phyloP scores from a whole-genome alignment of 1,140 invertebrate genomes.

The Trichomalopsis sarcophagae region DNA sequence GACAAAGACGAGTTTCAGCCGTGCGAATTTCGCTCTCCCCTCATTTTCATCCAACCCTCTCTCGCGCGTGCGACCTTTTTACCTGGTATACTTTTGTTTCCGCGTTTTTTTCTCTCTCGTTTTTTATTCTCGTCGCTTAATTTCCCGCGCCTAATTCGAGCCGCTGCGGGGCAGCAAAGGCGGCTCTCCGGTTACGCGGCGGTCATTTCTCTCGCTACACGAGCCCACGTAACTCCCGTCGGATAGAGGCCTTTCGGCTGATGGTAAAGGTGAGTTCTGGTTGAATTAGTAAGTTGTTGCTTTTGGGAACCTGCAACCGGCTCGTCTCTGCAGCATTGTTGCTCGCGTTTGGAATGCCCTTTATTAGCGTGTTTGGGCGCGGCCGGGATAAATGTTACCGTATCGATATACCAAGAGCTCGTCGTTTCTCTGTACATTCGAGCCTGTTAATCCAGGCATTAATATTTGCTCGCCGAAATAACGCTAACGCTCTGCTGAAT shows the following conservation, averaged over 20 bases:
- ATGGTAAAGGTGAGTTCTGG: not conserved
- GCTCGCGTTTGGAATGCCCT: too few relatives aligned
- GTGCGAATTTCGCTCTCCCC: slow-evolving; percentile 26
- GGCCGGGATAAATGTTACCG: too few relatives aligned
- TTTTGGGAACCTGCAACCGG: too few relatives aligned
- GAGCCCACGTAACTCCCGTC: not conserved
- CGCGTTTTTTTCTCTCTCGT: not conserved
- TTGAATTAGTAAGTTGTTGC: not conserved
- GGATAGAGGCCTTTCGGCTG: not conserved
- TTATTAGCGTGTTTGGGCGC: too few relatives aligned
- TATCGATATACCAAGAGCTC: too few relatives aligned
- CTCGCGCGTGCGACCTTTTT: not conserved
- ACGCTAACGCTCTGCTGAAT: too few relatives aligned
- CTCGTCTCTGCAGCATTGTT: too few relatives aligned
- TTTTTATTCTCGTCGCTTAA: not conserved
- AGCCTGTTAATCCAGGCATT: not conserved
- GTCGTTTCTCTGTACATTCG: too few relatives aligned
- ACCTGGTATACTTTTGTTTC: not conserved
- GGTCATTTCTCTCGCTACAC: too few relatives aligned
- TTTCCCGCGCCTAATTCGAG: not conserved
- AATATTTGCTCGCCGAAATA: not conserved
- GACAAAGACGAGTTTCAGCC: slow-evolving; percentile 1
- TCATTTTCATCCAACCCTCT: not conserved
- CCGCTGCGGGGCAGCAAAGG: not conserved
- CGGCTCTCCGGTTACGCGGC: not conserved